These are phyloP conservation scores for Tupaia tana DNA, from an alignment of 2,113 vertebrate species.

Conservation along the genomic window DNA sequence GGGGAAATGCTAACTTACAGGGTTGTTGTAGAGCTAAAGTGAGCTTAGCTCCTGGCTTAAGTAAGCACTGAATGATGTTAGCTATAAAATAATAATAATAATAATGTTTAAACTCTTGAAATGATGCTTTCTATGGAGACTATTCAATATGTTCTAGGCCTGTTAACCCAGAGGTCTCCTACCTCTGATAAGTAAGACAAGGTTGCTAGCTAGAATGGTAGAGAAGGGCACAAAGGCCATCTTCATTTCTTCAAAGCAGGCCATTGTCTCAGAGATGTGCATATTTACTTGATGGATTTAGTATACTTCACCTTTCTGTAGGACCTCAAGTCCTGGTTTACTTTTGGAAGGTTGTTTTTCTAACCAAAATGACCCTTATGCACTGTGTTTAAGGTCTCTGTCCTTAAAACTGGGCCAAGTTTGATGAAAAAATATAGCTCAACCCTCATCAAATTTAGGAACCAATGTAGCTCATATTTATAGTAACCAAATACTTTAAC, in stretches of 20 bases:
- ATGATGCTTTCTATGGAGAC: background rate
- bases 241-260: background rate
- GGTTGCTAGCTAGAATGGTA: background rate
- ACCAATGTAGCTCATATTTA: slow-evolving; percentile 1
- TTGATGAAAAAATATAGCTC: background rate
- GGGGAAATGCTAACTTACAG: background rate
- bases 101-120: background rate
- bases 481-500: slow-evolving; percentile 19
- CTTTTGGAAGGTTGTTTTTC: slow-evolving; percentile 56
- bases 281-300: background rate
- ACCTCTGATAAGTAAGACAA: background rate
- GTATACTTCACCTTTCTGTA: background rate
- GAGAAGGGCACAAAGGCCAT: background rate
- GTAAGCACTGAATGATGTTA: background rate
- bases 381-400: background rate
- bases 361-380: slow-evolving; percentile 43
- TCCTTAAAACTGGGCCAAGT: background rate
- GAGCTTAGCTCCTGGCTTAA: background rate
- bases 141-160: background rate
- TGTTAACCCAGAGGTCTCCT: background rate
- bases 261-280: background rate
- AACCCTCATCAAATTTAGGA: background rate
- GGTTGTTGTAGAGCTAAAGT: background rate
- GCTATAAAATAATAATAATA: background rate
- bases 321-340: background rate